Evolutionary conservation across 1,140 invertebrate genomes (phyloP).

Genomic region (Trachelipus rathkii): DNA sequence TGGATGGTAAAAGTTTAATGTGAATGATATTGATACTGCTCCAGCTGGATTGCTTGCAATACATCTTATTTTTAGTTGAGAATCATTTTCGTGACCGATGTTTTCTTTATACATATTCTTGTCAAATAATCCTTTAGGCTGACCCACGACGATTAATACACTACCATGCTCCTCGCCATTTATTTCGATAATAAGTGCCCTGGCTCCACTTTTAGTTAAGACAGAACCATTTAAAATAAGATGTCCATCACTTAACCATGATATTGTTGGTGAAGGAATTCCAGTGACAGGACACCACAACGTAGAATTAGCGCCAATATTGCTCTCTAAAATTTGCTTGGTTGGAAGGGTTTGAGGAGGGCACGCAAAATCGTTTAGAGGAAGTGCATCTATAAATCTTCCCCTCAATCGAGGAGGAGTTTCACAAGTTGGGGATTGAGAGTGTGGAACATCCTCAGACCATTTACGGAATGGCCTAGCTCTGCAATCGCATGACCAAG

Average conservation of each 20-base stretch:
- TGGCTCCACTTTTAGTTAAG: slow-evolving; percentile 60
- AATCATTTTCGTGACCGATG: slow-evolving; percentile 67
- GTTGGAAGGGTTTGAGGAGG: slow-evolving; percentile 68
- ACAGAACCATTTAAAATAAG: slow-evolving; percentile 69
- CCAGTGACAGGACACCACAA: slow-evolving; percentile 73
- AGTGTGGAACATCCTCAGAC: slow-evolving; percentile 66
- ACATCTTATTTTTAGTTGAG: slow-evolving; percentile 58
- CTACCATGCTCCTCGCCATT: slow-evolving; percentile 38
- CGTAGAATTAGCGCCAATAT: slow-evolving; percentile 77
- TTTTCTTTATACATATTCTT: slow-evolving; percentile 74
- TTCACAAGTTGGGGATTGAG: slow-evolving; percentile 67
- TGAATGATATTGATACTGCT: slow-evolving; percentile 67
- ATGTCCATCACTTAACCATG: slow-evolving; percentile 83
- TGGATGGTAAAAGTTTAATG: slow-evolving; percentile 52
- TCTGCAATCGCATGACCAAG: slow-evolving; percentile 82
- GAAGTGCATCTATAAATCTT: slow-evolving; percentile 64
- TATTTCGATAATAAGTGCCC: slow-evolving; percentile 45
- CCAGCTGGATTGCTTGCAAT: slow-evolving; percentile 77
- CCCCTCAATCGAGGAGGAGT: slow-evolving; percentile 63
- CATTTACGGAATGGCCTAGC: slow-evolving; percentile 69
- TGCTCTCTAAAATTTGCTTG: slow-evolving; percentile 66
- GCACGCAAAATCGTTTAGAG: slow-evolving; percentile 72
- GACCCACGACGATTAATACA: slow-evolving; percentile 23
- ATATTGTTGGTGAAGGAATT: slow-evolving; percentile 70
- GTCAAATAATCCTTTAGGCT: slow-evolving; percentile 51